Evolutionary conservation across 1,140 invertebrate genomes (phyloP), one percentile per base, ranked within the genome.

Genomic region (Oedothorax gibbosus): DNA sequence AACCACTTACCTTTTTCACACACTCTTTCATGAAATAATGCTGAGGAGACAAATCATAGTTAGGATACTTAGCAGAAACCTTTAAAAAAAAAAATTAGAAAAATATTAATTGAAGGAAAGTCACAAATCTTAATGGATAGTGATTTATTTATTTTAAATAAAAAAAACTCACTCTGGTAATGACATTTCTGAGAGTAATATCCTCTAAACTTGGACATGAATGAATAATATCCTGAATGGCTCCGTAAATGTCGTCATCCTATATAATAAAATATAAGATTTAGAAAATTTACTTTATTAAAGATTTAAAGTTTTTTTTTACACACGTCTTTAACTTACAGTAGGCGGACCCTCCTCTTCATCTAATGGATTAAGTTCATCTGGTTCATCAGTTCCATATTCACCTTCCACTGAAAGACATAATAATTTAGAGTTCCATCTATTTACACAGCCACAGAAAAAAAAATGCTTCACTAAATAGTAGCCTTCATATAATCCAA

Each of bases 151-250:
- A 7, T 21, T 20, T 60, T 20, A 53, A 71, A 53, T n/a, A 54
- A 51, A 71, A 53, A 18, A 35, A 8, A 84, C 81, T 75, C 76
- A 84, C 81, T 50, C 35, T n/a, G 56, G 75, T 72, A 66, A 84
- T 65, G 50, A 84, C 81, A 76, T 84, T 84, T n/a, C 62, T 49
- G 15, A 84, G 50, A 10, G 81, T 84, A 8, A 84, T 84, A n/a
- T 84, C 21, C 56, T 84, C 81, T 75, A 76, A 76, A 62, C 76
- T 66, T 21, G 71, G 66, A 14, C 60, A 35, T 76, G 56, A 35
- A 35, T 66, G 62, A 66, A 84, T 76, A 21, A 84, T 53, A 14
- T 76, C 72, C 18, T 84, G 71, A 5, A 84, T 75, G 21, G 71
- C 66, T 14, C 50, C 18, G 75, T 75, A 76, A 57, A 84, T 71